Evolutionary conservation across 2,113 vertebrate species (phyloP).

Genomic region (Probosciger aterrimus): DNA sequence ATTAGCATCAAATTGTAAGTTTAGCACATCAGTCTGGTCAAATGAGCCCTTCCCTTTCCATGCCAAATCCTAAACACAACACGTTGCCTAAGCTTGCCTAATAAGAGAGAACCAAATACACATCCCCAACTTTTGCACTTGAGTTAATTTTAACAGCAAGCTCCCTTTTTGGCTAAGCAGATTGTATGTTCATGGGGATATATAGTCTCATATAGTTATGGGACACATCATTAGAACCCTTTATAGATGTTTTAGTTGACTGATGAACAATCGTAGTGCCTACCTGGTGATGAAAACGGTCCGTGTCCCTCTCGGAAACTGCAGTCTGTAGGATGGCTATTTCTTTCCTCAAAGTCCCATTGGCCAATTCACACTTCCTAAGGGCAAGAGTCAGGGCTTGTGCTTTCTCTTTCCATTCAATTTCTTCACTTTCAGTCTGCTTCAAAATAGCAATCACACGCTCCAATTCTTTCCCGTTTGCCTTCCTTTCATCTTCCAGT

Average conservation of each 20-base stretch:
- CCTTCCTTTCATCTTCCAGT: neutral
- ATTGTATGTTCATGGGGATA: neutral
- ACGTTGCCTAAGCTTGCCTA: fast-evolving
- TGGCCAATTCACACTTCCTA: conserved; percentile 50
- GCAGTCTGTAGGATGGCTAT: conserved; percentile 50
- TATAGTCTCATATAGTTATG: too few relatives aligned
- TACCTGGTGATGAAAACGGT: conserved; percentile 61
- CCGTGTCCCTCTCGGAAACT: conserved; percentile 61
- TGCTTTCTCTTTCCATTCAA: conserved; percentile 68
- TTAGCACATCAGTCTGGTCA: neutral
- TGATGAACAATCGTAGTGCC: neutral
- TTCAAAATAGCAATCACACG: conserved; percentile 34
- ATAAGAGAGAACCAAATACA: neutral
- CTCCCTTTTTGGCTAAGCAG: neutral
- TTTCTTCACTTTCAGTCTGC: conserved; percentile 67
- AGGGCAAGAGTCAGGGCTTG: conserved; percentile 50
- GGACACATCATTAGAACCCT: neutral
- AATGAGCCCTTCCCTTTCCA: neutral
- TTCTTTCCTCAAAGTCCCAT: conserved; percentile 54
- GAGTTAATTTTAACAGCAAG: neutral
- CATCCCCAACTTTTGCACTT: neutral
- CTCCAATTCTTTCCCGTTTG: conserved; percentile 43
- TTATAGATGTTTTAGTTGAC: fast-evolving
- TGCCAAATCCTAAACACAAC: fast-evolving
- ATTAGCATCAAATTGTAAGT: neutral